Evolutionary conservation across 2,797 vertebrate species (phyloP).

Genomic region (Nannoperca obscura): DNA sequence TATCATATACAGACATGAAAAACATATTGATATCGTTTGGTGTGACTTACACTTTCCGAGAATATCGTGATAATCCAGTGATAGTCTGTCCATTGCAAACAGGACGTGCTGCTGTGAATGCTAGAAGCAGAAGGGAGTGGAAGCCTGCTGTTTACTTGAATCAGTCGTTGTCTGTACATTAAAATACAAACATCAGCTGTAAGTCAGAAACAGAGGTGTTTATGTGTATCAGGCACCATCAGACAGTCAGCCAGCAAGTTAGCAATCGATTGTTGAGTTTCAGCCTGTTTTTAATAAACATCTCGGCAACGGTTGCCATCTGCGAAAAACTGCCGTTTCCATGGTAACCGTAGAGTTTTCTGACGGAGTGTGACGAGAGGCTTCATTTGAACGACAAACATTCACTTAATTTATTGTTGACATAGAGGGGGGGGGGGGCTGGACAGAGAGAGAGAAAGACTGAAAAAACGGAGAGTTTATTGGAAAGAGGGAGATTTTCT

Average conservation of each 20-base stretch:
- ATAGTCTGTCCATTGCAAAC: too few species aligned
- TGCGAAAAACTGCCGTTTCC: constrained; percentile 55
- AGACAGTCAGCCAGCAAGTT: constrained; percentile 19
- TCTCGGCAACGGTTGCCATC: constrained; percentile 45
- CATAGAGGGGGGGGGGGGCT: constrained; percentile 32
- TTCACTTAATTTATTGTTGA: constrained; percentile 73
- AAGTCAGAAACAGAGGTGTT: constrained; percentile 14
- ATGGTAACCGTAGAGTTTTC: constrained; percentile 55
- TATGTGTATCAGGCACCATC: not conserved
- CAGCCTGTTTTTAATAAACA: constrained; percentile 52
- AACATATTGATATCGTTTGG: not conserved
- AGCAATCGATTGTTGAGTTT: constrained; percentile 26
- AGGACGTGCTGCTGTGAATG: not conserved
- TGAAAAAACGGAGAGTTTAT: constrained; percentile 76
- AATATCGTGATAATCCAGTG: not conserved
- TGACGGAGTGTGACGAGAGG: constrained; percentile 39
- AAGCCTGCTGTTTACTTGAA: too few species aligned
- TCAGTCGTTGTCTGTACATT: too few species aligned
- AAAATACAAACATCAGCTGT: not conserved
- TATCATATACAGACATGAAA: not conserved
- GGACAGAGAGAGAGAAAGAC: constrained; percentile 30
- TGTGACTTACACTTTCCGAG: not conserved
- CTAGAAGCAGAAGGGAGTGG: too few species aligned
- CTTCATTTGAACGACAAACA: constrained; percentile 70
- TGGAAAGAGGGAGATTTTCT: constrained; percentile 85